Evolutionary conservation across 2,113 vertebrate genomes (phyloP).

Genomic region (Gasterosteus nipponicus): DNA sequence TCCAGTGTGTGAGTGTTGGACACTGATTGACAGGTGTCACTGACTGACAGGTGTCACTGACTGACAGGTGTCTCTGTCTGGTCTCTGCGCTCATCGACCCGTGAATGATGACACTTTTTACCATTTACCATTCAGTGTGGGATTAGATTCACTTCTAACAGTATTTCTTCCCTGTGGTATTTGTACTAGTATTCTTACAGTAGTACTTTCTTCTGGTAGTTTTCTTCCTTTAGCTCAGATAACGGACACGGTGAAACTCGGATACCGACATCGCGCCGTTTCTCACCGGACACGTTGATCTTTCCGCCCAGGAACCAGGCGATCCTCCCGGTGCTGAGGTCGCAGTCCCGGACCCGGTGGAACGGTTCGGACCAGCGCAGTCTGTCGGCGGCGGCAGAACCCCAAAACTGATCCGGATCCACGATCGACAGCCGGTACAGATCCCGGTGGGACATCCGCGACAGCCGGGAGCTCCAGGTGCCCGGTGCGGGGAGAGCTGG

Average conservation of each 20-base stretch:
- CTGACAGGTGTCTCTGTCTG: no score
- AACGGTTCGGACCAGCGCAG: conserved; percentile 85
- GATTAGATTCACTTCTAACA: no score
- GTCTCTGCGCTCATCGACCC: no score
- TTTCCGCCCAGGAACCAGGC: conserved; percentile 90
- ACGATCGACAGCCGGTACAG: conserved; percentile 78
- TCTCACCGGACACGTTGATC: conserved; percentile 87
- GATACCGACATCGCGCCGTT: neutral
- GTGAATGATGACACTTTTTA: no score
- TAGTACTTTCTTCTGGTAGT: no score
- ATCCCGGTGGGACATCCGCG: conserved; percentile 67
- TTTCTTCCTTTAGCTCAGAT: no score
- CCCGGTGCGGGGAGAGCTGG: neutral
- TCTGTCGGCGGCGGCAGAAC: conserved; percentile 77
- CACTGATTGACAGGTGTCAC: no score
- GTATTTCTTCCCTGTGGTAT: no score
- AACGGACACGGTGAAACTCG: neutral
- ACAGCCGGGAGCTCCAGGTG: conserved; percentile 26
- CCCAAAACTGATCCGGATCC: conserved; percentile 88
- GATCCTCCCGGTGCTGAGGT: conserved; percentile 74
- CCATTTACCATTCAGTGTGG: no score
- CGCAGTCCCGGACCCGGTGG: conserved; percentile 82
- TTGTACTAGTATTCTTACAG: no score
- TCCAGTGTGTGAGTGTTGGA: no score
- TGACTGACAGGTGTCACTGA: no score